Evolutionary conservation across 2,113 vertebrate species (phyloP).

Genomic region (Trogon melanurus): DNA sequence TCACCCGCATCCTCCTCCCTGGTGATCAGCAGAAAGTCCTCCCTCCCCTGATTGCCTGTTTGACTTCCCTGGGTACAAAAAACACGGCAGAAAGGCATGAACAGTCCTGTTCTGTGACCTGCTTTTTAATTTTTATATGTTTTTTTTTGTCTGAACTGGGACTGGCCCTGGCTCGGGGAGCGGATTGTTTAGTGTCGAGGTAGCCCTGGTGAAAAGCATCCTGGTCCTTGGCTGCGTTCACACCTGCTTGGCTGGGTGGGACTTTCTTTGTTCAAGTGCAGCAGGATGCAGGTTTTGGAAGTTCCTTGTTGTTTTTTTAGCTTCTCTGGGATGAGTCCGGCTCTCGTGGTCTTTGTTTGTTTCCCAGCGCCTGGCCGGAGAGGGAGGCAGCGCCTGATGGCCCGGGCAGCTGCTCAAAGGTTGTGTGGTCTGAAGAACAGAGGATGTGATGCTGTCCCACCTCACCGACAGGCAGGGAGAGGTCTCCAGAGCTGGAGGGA

Average conservation of each 20-base stretch:
- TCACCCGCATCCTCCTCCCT: background rate
- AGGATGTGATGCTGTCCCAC: background rate
- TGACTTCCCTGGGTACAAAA: background rate
- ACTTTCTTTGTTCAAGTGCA: background rate
- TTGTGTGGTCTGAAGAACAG: background rate
- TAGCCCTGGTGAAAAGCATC: background rate
- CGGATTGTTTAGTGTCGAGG: background rate
- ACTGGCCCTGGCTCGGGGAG: background rate
- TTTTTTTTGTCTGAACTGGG: background rate
- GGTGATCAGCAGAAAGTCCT: background rate
- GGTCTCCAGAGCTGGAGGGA: background rate
- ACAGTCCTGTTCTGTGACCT: background rate
- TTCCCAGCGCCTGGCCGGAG: background rate
- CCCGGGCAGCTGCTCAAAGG: background rate
- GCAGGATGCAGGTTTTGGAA: background rate
- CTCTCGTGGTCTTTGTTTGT: background rate
- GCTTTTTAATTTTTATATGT: background rate
- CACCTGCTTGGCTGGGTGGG: background rate
- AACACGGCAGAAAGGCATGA: rapidly evolving
- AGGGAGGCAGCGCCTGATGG: background rate
- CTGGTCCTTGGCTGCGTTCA: background rate
- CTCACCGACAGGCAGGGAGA: background rate
- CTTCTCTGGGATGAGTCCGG: background rate
- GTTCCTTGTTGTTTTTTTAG: background rate
- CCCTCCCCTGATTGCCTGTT: background rate